Conservation (phyloP, 2,797 vertebrate genomes). For the Smutsia gigantea region DNA sequence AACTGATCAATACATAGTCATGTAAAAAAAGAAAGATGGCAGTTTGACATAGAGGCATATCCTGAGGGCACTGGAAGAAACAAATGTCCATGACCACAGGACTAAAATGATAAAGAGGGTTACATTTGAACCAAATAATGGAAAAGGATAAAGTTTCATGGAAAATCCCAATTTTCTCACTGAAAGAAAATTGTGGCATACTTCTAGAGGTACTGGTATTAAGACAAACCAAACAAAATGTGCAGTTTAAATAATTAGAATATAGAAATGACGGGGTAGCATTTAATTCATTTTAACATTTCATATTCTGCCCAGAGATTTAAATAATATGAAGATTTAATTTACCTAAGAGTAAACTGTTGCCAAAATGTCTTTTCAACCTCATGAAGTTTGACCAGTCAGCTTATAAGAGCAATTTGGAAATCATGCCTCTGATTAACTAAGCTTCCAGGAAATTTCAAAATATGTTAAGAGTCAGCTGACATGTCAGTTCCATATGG, state of each 20-base stretch:
- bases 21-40: background rate
- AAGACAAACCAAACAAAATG: background rate
- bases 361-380: conserved; percentile 42
- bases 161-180: background rate
- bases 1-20: background rate
- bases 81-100: background rate
- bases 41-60: background rate
- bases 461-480: conserved; percentile 42
- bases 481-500: background rate
- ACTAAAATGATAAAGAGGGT: background rate
- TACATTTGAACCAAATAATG: background rate
- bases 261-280: background rate
- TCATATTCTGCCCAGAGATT: background rate
- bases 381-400: background rate
- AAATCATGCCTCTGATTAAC: conserved; percentile 41
- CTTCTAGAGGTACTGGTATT: background rate
- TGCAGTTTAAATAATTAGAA: background rate
- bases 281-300: conserved; percentile 19
- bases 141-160: background rate
- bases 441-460: conserved; percentile 56
- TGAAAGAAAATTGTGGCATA: background rate
- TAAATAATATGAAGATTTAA: conserved; percentile 7
- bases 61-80: background rate
- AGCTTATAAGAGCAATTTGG: conserved; percentile 15
- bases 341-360: conserved; percentile 51